A percentile compares a stretch with the other conserved stretches of the same genome.
Conservation (phyloP, 2,113 vertebrate genomes). For the Aix galericulata region DNA sequence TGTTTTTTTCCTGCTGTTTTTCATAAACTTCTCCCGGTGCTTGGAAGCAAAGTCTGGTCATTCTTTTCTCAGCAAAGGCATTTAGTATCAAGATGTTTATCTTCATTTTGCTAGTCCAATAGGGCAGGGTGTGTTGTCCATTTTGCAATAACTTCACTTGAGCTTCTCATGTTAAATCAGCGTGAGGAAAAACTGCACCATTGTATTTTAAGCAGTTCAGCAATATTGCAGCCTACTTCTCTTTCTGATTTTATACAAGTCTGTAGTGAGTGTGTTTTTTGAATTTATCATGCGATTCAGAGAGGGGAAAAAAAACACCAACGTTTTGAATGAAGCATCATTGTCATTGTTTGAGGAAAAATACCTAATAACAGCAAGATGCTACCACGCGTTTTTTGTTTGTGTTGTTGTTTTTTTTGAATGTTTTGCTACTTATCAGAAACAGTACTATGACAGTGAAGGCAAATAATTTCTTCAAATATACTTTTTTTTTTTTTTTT, state of each 20-base stretch:
- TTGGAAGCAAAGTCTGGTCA: background rate
- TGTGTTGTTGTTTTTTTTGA: background rate
- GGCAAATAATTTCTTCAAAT: background rate
- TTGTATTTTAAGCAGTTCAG: background rate
- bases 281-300: background rate
- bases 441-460: accelerated
- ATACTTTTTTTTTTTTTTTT: background rate
- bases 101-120: background rate
- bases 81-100: background rate
- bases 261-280: background rate
- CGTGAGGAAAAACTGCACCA: accelerated
- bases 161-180: background rate
- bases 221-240: background rate
- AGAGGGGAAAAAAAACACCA: background rate
- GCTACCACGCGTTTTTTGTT: background rate
- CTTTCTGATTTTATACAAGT: background rate
- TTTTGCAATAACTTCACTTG: background rate
- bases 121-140: background rate
- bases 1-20: background rate
- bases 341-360: background rate
- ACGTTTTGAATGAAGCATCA: background rate
- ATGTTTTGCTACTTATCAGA: background rate
- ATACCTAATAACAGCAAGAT: background rate
- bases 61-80: background rate
- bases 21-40: background rate